Evolutionary conservation across 1,140 invertebrate genomes (phyloP), one percentile per base, ranked within the genome.

Genomic region (Rhagoletis pomonella): DNA sequence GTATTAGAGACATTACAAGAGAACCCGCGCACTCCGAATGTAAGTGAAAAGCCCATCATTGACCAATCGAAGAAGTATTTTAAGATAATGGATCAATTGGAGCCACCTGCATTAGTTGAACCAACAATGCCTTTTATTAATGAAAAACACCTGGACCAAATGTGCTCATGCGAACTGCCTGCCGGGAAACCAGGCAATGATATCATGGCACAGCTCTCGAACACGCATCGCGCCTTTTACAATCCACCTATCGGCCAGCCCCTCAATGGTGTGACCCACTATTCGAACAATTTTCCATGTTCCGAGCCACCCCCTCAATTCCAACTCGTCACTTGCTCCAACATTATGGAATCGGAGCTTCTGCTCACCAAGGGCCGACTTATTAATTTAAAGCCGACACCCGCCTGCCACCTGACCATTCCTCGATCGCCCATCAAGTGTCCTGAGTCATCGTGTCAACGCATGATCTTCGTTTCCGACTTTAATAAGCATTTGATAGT

Each of bases 381-480:
- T 47, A 42, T 85, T 17, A 67, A 47, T 47, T 59, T 58, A 14
- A 85, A 86, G 47, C 64, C 81, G 3, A 67, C 59, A 39, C 81
- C 81, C 19, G 19, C 50, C 14, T 84, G 59, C 5, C 47, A 62
- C 1, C 29, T 92, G 1, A 86, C 87, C 0, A 47, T 91, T 3
- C 89, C 88, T 1, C 89, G 89, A 19, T 7, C 77, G 0, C 91
- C 91, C 6, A 44, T 91, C 7, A 69, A 88, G 19, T 91, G 91
- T 42, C 90, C 91, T 14, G 89, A 91, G n/a, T 42, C 42, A 0
- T 67, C 89, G 7, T 91, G 91, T 86, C 14, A 69, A 3, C 87
- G 89, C 7, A 64, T 89, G n/a, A 86, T 84, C 7, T 91, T 91
- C 14, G 87, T 90, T 1, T 90, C 91, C 0, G 90, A 92, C 6